Conservation (phyloP, 2,888 invertebrate genomes). For the Cantharis nigra region DNA sequence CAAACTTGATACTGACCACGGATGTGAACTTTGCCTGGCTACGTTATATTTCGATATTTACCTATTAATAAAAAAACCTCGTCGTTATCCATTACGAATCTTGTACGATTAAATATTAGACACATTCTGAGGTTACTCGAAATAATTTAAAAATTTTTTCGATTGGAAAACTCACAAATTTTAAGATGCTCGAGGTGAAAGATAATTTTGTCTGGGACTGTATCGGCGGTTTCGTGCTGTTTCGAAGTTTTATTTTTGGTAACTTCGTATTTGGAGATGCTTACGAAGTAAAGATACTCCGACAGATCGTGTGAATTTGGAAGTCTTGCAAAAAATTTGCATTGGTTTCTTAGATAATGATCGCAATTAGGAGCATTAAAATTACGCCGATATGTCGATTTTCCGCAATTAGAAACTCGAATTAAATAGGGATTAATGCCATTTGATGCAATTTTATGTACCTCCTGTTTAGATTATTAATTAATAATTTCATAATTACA, state of each 20-base stretch:
- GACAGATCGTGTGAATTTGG: constrained; percentile 16
- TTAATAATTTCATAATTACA: neutral
- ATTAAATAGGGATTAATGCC: neutral
- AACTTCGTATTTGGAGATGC: constrained; percentile 15
- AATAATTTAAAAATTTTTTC: neutral
- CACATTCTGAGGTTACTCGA: neutral
- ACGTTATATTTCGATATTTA: constrained; percentile 16
- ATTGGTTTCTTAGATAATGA: neutral
- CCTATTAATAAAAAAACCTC: constrained; percentile 4
- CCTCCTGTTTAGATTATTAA: neutral
- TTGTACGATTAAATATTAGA: neutral
- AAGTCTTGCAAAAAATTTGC: neutral
- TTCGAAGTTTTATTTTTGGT: constrained; percentile 26
- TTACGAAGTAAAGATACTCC: constrained; percentile 13
- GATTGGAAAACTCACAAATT: neutral
- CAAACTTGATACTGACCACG: constrained; percentile 13
- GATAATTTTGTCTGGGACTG: constrained; percentile 15
- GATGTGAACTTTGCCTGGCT: constrained; percentile 11
- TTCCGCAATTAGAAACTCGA: neutral
- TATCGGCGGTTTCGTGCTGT: constrained; percentile 4
- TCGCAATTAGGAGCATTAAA: neutral
- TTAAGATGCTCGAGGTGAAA: neutral
- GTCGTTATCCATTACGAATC: neutral
- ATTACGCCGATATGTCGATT: neutral
- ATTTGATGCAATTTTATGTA: neutral